Conservation (phyloP, 2,888 invertebrate genomes). For the Eupithecia subfuscata region DNA sequence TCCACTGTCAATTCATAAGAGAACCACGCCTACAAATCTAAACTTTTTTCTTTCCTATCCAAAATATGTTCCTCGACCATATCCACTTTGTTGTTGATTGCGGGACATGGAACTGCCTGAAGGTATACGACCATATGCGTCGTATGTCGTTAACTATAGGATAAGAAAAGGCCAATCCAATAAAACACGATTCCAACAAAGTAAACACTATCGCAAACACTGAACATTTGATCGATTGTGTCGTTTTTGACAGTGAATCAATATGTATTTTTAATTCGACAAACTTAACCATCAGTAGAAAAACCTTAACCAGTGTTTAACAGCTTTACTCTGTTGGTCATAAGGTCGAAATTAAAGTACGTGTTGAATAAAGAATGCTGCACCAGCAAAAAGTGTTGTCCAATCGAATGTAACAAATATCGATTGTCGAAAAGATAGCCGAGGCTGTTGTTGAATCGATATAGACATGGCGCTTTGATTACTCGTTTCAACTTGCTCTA, state of each 20-base stretch:
- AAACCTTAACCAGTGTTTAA: constrained; percentile 23
- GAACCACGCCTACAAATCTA: constrained; percentile 31
- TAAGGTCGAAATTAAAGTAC: constrained; percentile 31
- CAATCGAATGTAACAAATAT: constrained; percentile 77
- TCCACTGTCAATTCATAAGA: constrained; percentile 24
- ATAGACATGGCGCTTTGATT: constrained; percentile 81
- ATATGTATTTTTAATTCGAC: constrained; percentile 64
- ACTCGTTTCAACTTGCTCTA: constrained; percentile 72
- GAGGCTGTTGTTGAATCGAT: constrained; percentile 77
- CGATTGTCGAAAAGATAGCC: constrained; percentile 76
- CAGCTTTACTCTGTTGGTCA: constrained; percentile 17
- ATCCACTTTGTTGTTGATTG: constrained; percentile 34
- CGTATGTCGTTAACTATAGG: constrained; percentile 56
- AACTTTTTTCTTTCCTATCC: constrained; percentile 30
- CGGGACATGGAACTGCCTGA: constrained; percentile 30
- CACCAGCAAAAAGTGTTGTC: constrained; percentile 57
- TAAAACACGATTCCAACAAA: constrained; percentile 49
- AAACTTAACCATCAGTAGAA: constrained; percentile 34
- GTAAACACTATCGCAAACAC: constrained; percentile 69
- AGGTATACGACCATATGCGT: constrained; percentile 57
- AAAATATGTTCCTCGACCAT: constrained; percentile 24
- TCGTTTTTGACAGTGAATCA: constrained; percentile 79
- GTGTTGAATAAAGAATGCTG: constrained; percentile 46
- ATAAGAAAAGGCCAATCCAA: constrained; percentile 66
- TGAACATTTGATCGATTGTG: constrained; percentile 74